These are phyloP conservation scores for Eurytoma adleriae DNA, from an alignment of 2,888 invertebrate genomes.

Conservation along the genomic window DNA sequence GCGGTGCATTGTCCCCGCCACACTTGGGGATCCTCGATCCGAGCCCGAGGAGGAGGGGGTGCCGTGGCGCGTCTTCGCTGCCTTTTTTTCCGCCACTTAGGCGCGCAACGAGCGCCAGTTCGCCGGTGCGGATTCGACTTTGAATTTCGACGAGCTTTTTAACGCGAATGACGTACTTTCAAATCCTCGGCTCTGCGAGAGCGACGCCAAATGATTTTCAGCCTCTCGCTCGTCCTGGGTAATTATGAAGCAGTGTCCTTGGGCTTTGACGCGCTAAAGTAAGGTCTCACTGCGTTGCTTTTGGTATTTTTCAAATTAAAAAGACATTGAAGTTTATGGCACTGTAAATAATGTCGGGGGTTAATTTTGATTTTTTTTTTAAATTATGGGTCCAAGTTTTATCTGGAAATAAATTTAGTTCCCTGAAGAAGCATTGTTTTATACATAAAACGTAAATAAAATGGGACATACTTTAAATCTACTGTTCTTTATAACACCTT, in stretches of 20 bases:
- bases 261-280: not conserved
- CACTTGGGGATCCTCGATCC: not conserved
- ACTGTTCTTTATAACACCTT: too few species aligned
- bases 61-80: not conserved
- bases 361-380: too few species aligned
- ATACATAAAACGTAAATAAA: too few species aligned
- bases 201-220: not conserved
- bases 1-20: conserved; percentile 23
- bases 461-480: too few species aligned
- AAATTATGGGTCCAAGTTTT: too few species aligned
- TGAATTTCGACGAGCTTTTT: conserved; percentile 8
- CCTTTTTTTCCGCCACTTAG: not conserved
- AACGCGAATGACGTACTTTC: not conserved
- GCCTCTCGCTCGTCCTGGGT: not conserved
- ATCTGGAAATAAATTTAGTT: too few species aligned
- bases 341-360: too few species aligned
- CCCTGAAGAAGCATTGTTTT: too few species aligned
- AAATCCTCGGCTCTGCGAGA: not conserved
- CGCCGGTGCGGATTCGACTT: not conserved
- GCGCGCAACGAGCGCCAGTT: not conserved
- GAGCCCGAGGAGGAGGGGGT: not conserved
- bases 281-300: not conserved
- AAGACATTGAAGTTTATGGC: too few species aligned
- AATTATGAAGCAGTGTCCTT: not conserved
- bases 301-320: not conserved